A percentile compares a stretch with the other conserved stretches of the same genome.
Conservation (phyloP, 1,140 invertebrate genomes). For the Teleogryllus occipitalis region DNA sequence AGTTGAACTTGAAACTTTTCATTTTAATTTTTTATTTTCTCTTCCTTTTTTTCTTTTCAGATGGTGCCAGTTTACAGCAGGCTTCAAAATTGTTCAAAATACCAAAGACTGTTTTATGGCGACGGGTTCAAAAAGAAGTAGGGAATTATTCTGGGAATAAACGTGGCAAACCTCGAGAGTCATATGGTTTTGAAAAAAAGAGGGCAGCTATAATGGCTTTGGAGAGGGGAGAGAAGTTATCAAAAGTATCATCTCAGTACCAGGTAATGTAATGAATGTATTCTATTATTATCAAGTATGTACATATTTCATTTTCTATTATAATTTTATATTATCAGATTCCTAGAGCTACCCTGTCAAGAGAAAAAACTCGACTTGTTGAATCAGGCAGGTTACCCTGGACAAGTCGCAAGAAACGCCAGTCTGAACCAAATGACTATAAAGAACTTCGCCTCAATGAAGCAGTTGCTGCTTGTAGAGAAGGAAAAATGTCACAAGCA, state of each 20-base stretch:
- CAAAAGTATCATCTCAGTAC: constrained; percentile 43
- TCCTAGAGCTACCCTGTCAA: constrained; percentile 50
- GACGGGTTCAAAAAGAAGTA: constrained; percentile 44
- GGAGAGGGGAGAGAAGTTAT: constrained; percentile 45
- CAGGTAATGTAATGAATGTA: constrained; percentile 30
- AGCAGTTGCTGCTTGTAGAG: constrained; percentile 45
- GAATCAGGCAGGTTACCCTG: constrained; percentile 45
- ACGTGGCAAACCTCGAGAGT: constrained; percentile 38
- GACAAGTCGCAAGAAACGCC: constrained; percentile 41
- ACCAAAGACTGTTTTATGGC: constrained; percentile 53
- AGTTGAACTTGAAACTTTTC: too few species aligned
- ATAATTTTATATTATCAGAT: constrained; percentile 34
- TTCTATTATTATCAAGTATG: too few species aligned
- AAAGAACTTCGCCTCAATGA: constrained; percentile 44
- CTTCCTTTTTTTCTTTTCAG: constrained; percentile 28
- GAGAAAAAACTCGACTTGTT: constrained; percentile 46
- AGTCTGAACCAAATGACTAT: constrained; percentile 39
- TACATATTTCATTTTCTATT: too few species aligned
- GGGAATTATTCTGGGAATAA: constrained; percentile 30
- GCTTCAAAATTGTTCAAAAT: constrained; percentile 44
- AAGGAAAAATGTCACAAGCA: constrained; percentile 49
- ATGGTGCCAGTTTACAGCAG: constrained; percentile 40
- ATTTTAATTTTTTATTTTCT: too few species aligned
- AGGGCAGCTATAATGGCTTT: constrained; percentile 43
- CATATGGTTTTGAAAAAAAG: constrained; percentile 40